Percentiles rank a stretch among this genome's conserved stretches.
Conservation (phyloP, 2,888 invertebrate species). For the Eucera pruinosa region DNA sequence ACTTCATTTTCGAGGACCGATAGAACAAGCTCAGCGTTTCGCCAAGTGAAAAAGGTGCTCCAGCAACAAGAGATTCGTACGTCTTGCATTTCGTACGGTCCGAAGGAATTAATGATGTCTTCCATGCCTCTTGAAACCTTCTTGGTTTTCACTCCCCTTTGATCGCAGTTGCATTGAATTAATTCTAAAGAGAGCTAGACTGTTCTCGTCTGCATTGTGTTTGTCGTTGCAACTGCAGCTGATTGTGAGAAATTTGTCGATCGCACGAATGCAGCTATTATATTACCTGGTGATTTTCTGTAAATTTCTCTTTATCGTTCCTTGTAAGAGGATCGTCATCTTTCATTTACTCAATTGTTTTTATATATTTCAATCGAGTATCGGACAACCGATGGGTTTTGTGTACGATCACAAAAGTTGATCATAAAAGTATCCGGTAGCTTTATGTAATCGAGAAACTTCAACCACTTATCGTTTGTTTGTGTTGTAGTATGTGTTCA, state of each 20-base stretch:
- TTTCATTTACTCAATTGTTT: slow-evolving; percentile 5
- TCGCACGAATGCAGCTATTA: slow-evolving; percentile 35
- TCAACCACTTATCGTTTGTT: too few species aligned
- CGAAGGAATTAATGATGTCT: slow-evolving; percentile 48
- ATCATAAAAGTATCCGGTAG: too few species aligned
- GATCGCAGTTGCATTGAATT: slow-evolving; percentile 39
- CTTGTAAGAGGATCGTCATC: slow-evolving; percentile 23
- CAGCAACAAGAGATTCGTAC: slow-evolving; percentile 29
- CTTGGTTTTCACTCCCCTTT: slow-evolving; percentile 23
- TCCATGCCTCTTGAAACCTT: slow-evolving; percentile 19
- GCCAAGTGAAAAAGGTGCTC: slow-evolving; percentile 29
- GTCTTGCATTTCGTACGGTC: slow-evolving; percentile 23
- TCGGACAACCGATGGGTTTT: not conserved
- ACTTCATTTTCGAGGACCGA: slow-evolving; percentile 39
- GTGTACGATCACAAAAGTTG: too few species aligned
- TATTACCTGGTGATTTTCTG: slow-evolving; percentile 20
- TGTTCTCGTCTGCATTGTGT: slow-evolving; percentile 15
- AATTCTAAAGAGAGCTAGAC: slow-evolving; percentile 18
- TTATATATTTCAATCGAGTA: not conserved
- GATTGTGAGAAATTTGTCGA: slow-evolving; percentile 49
- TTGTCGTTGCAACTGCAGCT: slow-evolving; percentile 16
- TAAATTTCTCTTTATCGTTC: slow-evolving; percentile 20
- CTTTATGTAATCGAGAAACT: too few species aligned
- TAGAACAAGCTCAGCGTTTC: slow-evolving; percentile 46
- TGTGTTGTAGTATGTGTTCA: too few species aligned